These are phyloP conservation scores for Hycleus cichorii DNA, from an alignment of 1,140 invertebrate genomes.

Conservation along the genomic window DNA sequence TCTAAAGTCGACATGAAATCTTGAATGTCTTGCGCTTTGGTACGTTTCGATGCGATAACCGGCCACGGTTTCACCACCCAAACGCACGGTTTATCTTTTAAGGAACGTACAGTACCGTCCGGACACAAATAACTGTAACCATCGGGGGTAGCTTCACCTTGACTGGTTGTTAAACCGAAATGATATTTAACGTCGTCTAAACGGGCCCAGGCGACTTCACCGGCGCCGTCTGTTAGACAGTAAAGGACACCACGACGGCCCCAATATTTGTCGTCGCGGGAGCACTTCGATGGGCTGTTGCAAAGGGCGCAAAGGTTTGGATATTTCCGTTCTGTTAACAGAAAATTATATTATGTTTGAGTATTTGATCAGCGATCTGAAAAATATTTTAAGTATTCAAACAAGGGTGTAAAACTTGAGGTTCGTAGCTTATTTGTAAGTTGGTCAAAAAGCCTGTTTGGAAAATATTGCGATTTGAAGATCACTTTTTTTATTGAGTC, in stretches of 20 bases:
- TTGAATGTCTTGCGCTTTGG: constrained; percentile 50
- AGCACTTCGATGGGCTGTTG: constrained; percentile 53
- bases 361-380: neutral
- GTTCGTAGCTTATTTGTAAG: too few species aligned
- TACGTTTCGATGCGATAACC: constrained; percentile 54
- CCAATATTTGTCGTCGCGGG: constrained; percentile 66
- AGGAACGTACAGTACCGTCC: constrained; percentile 61
- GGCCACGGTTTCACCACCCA: constrained; percentile 75
- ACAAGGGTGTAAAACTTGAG: too few species aligned
- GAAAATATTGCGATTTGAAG: too few species aligned
- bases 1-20: constrained; percentile 43
- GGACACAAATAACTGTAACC: constrained; percentile 70
- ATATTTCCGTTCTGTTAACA: constrained; percentile 50
- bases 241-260: constrained; percentile 69
- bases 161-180: constrained; percentile 50
- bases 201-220: constrained; percentile 75
- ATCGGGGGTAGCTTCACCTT: constrained; percentile 40
- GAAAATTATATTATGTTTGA: constrained; percentile 18
- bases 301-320: constrained; percentile 64
- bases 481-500: too few species aligned
- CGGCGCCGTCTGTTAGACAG: constrained; percentile 67
- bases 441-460: neutral
- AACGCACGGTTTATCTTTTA: constrained; percentile 56
- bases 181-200: constrained; percentile 54
- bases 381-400: neutral